phyloP scores from a whole-genome alignment of 2,888 invertebrate species.

The Morinoia aosen region DNA sequence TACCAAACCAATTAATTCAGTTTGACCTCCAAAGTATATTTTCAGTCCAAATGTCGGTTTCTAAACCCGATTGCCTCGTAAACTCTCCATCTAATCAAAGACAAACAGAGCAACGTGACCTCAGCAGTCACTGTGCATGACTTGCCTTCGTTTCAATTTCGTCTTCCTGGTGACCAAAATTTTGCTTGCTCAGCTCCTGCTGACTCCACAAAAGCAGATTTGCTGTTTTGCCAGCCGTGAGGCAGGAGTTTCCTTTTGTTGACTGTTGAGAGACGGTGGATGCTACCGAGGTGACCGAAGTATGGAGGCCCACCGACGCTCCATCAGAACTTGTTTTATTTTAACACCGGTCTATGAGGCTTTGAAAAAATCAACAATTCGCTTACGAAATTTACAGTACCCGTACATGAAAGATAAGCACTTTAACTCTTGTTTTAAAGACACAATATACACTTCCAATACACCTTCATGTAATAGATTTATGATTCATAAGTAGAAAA shows the following conservation, averaged over 20 bases:
- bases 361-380: background rate
- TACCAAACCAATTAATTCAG: background rate
- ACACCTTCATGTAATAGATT: background rate
- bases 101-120: background rate
- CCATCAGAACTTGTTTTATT: background rate
- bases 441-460: background rate
- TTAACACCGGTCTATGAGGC: background rate
- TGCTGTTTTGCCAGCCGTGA: background rate
- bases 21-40: background rate
- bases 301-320: background rate
- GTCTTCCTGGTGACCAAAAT: background rate
- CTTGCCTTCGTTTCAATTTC: background rate
- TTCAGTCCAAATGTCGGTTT: background rate
- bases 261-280: background rate
- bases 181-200: constrained; percentile 27
- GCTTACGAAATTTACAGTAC: background rate
- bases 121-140: background rate
- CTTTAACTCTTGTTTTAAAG: background rate
- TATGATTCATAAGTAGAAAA: background rate
- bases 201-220: background rate
- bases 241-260: constrained; percentile 23
- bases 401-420: background rate
- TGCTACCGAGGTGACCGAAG: background rate
- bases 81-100: background rate
- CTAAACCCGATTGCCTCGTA: background rate